Evolutionary conservation across 2,113 vertebrate genomes (phyloP).

Genomic region (Pao palembangensis): DNA sequence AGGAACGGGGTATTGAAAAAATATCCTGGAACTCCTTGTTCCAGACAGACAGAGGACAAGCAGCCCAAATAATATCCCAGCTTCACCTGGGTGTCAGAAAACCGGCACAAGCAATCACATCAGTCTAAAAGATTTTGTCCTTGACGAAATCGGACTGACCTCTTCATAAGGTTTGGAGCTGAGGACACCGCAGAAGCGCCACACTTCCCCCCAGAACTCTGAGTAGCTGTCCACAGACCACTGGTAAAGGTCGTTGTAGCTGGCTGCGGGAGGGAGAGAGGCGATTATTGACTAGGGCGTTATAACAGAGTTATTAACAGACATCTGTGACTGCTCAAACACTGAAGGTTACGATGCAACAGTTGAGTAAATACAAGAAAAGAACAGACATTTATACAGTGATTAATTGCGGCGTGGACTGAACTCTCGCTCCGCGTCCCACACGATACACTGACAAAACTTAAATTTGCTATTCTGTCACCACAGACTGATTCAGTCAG

Average conservation of each 20-base stretch:
- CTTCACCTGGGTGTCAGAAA: too few species aligned
- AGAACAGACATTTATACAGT: not conserved
- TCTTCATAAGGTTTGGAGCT: slow-evolving; percentile 84
- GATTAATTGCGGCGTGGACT: not conserved
- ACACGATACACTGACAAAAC: not conserved
- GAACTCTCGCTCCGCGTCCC: not conserved
- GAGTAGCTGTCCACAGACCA: slow-evolving; percentile 89
- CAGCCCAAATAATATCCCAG: too few species aligned
- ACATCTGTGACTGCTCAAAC: not conserved
- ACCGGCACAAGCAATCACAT: too few species aligned
- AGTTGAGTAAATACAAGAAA: not conserved
- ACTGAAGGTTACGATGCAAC: not conserved
- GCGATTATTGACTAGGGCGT: not conserved
- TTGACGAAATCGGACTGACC: slow-evolving; percentile 70
- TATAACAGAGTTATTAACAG: not conserved
- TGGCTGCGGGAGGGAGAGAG: slow-evolving; percentile 63
- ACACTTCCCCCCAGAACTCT: slow-evolving; percentile 92
- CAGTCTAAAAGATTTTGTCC: not conserved
- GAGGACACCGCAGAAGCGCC: slow-evolving; percentile 85
- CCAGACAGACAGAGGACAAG: too few species aligned
- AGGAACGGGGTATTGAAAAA: too few species aligned
- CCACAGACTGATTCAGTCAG: not conserved
- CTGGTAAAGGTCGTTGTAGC: slow-evolving; percentile 88
- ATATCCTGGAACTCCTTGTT: too few species aligned
- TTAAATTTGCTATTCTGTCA: too few species aligned